A percentile compares a stretch with the other conserved stretches of the same genome.
Evolutionary conservation across 1,140 invertebrate species (phyloP).

Genomic region (Augochlora pura): DNA sequence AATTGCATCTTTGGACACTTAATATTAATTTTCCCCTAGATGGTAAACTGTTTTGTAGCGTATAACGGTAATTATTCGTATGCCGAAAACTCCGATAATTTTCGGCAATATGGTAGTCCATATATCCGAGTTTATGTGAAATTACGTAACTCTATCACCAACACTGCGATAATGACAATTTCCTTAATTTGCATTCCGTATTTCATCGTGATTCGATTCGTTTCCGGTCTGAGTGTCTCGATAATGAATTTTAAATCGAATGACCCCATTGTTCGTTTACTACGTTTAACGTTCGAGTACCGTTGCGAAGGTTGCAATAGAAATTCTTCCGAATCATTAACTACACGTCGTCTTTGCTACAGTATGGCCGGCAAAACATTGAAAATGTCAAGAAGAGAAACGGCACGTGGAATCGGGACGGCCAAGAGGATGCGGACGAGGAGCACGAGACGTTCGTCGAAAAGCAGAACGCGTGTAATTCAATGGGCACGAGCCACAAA

Average conservation of each 20-base stretch:
- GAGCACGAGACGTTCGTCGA: constrained; percentile 70
- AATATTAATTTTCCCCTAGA: no score
- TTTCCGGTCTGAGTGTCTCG: not conserved
- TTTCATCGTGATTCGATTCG: not conserved
- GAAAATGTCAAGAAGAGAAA: constrained; percentile 85
- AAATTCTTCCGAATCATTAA: not conserved
- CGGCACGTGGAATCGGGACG: constrained; percentile 76
- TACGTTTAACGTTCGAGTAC: not conserved
- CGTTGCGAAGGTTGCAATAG: not conserved
- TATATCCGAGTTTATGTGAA: no score
- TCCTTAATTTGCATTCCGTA: no score
- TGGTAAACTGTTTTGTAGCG: no score
- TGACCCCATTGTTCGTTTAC: not conserved
- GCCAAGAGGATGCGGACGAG: constrained; percentile 75
- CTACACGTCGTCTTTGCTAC: constrained; percentile 21
- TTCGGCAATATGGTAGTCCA: no score
- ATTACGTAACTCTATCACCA: no score
- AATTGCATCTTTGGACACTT: not conserved
- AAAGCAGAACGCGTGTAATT: constrained; percentile 49
- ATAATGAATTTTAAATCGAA: not conserved
- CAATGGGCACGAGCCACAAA: constrained; percentile 57
- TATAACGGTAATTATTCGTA: no score
- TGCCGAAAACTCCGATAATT: no score
- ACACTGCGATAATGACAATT: no score
- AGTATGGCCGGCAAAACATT: constrained; percentile 90